These are phyloP conservation scores for Plotosus lineatus DNA, from an alignment of 2,113 vertebrate species.

Conservation along the genomic window DNA sequence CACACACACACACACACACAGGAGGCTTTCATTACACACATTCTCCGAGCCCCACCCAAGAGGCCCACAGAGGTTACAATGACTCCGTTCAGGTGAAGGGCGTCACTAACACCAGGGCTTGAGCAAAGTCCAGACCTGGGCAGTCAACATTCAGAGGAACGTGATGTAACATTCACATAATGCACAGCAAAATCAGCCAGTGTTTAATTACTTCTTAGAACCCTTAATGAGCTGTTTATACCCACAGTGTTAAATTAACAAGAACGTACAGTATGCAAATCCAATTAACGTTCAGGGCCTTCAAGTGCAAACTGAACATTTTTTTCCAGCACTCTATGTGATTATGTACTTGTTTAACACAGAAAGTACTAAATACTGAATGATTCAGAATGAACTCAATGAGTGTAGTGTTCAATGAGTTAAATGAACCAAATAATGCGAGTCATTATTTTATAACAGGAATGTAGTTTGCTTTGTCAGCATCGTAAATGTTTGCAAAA, in stretches of 20 bases:
- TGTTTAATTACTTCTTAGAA: neutral
- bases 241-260: neutral
- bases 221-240: neutral
- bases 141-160: neutral
- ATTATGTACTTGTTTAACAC: too few relatives aligned
- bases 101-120: neutral
- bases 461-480: neutral
- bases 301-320: neutral
- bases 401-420: too few relatives aligned
- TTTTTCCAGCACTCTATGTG: neutral
- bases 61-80: conserved; percentile 22
- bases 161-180: neutral
- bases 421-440: neutral
- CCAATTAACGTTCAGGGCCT: neutral
- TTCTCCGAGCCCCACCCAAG: conserved; percentile 37
- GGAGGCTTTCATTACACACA: conserved; percentile 46
- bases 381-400: too few relatives aligned
- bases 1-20: conserved; percentile 45
- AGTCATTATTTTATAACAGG: conserved; percentile 34
- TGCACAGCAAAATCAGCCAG: neutral
- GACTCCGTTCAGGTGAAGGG: conserved; percentile 23
- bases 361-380: too few relatives aligned
- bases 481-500: neutral
- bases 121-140: neutral
- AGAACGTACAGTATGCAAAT: neutral